Percentiles rank a stretch among this genome's conserved stretches.
Conservation (phyloP, 1,140 invertebrate genomes). For the Scylla paramamosain region DNA sequence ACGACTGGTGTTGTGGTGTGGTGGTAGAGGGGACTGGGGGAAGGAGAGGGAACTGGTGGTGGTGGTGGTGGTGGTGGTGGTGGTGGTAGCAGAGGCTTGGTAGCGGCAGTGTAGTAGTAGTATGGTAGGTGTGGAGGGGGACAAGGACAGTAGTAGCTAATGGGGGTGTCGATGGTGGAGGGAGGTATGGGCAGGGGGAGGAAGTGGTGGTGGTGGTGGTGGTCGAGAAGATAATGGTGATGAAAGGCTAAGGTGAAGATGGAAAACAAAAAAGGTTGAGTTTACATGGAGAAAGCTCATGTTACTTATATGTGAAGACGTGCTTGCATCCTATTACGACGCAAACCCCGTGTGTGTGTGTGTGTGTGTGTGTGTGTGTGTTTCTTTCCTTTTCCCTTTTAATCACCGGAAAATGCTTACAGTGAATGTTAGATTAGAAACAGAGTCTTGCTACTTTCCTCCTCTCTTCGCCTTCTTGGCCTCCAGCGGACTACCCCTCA, state of each 20-base stretch:
- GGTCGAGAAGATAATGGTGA: background rate
- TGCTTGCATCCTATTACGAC: no score
- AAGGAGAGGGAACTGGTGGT: background rate
- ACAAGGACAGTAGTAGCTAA: background rate
- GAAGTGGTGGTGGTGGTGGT: background rate
- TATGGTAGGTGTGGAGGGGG: conserved; percentile 8
- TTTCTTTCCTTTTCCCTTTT: no score
- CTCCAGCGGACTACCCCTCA: no score
- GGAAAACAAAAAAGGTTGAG: background rate
- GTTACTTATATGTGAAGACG: no score
- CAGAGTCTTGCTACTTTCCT: no score
- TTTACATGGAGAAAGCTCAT: no score
- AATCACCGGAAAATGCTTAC: no score
- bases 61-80: conserved; percentile 18
- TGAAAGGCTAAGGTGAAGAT: background rate
- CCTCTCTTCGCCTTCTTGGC: no score
- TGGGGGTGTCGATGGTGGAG: background rate
- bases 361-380: conserved; percentile 20
- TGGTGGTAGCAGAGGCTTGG: background rate
- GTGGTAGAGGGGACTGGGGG: background rate
- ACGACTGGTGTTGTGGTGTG: conserved; percentile 34
- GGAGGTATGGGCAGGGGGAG: background rate
- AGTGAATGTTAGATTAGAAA: no score
- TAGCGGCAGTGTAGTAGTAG: background rate
- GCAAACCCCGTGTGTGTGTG: background rate